These are phyloP conservation scores for Siderastrea siderea DNA, from an alignment of 92 coral and sea anemone species.

Conservation along the genomic window DNA sequence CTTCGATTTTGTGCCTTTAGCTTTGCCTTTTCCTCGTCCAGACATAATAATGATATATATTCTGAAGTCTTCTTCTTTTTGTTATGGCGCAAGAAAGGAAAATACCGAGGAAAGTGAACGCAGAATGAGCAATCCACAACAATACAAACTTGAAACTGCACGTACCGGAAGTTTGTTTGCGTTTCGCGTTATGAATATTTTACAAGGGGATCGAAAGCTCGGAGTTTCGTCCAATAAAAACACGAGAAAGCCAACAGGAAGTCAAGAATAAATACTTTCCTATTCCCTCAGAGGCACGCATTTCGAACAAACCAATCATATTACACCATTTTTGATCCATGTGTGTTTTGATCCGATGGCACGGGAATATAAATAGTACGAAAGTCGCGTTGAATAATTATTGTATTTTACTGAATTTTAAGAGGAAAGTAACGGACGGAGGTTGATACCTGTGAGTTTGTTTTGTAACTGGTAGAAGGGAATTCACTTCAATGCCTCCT, in stretches of 20 bases:
- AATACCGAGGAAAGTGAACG: neutral
- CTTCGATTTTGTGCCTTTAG: conserved; percentile 52
- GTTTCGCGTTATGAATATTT: conserved; percentile 13
- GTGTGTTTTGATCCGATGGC: neutral
- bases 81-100: no score
- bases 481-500: conserved; percentile 23
- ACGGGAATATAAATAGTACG: neutral
- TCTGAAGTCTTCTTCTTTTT: neutral
- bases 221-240: conserved; percentile 24
- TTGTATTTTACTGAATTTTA: neutral
- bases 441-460: neutral
- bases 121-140: neutral
- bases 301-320: neutral
- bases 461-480: neutral
- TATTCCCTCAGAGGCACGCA: conserved; percentile 20
- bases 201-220: conserved; percentile 18
- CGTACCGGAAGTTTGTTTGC: conserved; percentile 10
- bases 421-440: neutral
- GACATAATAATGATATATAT: conserved; percentile 17
- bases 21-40: conserved; percentile 59
- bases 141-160: neutral
- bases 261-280: neutral
- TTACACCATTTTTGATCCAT: conserved; percentile 3
- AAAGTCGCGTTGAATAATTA: no score
- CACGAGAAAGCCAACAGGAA: neutral